Percentiles rank a stretch among this genome's conserved stretches.
Evolutionary conservation across 35 echinoderm and acorn worm species (phyloP).

Genomic region (Apostichopus japonicus): DNA sequence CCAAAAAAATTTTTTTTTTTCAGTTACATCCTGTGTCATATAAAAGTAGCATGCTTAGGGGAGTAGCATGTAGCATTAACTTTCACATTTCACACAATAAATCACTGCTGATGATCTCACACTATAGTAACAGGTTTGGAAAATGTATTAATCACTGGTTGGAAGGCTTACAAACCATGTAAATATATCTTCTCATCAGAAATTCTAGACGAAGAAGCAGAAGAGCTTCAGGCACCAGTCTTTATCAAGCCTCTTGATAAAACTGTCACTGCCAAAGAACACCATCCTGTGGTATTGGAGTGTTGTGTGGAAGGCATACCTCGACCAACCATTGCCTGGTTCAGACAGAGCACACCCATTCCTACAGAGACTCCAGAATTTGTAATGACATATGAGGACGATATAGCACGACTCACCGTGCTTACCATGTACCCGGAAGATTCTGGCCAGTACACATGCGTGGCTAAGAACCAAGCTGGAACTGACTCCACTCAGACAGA

Average conservation of each 20-base stretch:
- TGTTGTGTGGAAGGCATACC: slow-evolving; percentile 89
- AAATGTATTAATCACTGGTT: too few relatives aligned
- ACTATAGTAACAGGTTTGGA: too few relatives aligned
- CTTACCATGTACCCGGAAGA: slow-evolving; percentile 91
- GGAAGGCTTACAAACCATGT: too few relatives aligned
- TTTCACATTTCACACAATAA: too few relatives aligned
- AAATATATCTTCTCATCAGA: background rate
- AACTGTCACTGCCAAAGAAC: slow-evolving; percentile 76
- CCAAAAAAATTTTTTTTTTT: background rate
- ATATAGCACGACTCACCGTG: slow-evolving; percentile 67
- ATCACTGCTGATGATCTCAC: too few relatives aligned
- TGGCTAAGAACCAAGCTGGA: slow-evolving; percentile 93
- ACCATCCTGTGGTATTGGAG: slow-evolving; percentile 70
- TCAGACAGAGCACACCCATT: slow-evolving; percentile 94
- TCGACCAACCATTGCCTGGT: slow-evolving; percentile 91
- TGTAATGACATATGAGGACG: slow-evolving; percentile 76
- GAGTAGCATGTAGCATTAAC: too few relatives aligned
- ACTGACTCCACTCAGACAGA: slow-evolving; percentile 86
- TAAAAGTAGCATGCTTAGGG: background rate
- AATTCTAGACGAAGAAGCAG: slow-evolving; percentile 67
- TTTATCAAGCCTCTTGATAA: slow-evolving; percentile 82
- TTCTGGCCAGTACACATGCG: slow-evolving; percentile 98
- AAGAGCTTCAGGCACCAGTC: slow-evolving; percentile 72
- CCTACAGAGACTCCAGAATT: slow-evolving; percentile 83
- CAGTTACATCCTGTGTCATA: background rate